Base-by-base conservation (phyloP, 2,888 invertebrate species). In the Branchellion lobata region DNA sequence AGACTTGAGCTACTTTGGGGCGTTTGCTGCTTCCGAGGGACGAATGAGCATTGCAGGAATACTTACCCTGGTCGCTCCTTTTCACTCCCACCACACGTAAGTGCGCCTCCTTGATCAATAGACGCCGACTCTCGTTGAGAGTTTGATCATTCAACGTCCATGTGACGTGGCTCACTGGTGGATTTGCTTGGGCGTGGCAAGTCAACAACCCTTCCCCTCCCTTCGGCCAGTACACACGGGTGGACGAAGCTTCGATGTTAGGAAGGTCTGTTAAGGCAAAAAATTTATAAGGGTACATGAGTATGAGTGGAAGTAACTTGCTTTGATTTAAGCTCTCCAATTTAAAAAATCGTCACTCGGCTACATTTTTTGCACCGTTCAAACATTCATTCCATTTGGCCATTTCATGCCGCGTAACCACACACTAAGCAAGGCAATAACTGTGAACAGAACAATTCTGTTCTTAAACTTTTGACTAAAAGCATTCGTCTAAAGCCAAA, bases 131-230 rank as follows among this genome's bases (percentile, higher is more conserved):
- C 31, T 51, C 61, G 24, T 75, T 78, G 11, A 83, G 33, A 14
- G 68, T 90, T 82, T 94, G 91, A 87, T 95, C 94, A 90, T 97
- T 95, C 89, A 96, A 95, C 86, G 95, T 95, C 97, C 97, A 98
- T 85, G 95, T 94, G 83, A 96, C 94, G 88, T 94, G 94, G 87
- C 95, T 94, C 84, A 96, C 91, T 75, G 95, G 94, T 61, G 97
- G 97, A 89, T 96, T 96, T 79, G 96, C 94, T 89, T 96, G 96
- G 86, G 96, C 95, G 89, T 95, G 94, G 89, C 97, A 97, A 87
- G 95, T 94, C 80, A 97, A 94, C 83, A 95, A 85, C 33, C 87
- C 87, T 1, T 94, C 94, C 87, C 96, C 90, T 74, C 96, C 93
- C 88, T 94, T 93, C 78, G 97, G 96, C 86, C 97, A 91, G 89